Conservation (phyloP, 2,113 vertebrate species). For the Danio rerio region DNA sequence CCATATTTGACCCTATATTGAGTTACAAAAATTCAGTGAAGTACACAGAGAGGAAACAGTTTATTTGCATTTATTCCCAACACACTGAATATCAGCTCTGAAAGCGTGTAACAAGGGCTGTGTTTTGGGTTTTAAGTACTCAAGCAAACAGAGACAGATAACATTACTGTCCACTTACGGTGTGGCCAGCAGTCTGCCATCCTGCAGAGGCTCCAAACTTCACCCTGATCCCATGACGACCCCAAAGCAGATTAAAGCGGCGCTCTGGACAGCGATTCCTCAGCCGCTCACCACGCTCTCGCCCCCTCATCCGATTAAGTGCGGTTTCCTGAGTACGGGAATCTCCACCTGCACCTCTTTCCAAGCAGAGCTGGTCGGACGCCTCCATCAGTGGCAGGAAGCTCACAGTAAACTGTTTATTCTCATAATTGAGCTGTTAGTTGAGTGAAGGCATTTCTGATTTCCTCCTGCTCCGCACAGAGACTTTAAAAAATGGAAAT, state of each 20-base stretch:
- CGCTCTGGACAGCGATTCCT: too few relatives aligned
- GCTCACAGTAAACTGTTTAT: constrained; percentile 69
- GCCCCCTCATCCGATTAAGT: constrained; percentile 64
- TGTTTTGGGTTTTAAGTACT: constrained; percentile 29
- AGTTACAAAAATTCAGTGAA: too few relatives aligned
- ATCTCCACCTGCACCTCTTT: constrained; percentile 68
- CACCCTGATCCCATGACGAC: constrained; percentile 61
- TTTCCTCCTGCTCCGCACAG: constrained; percentile 17
- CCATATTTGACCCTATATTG: too few relatives aligned
- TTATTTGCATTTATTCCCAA: neutral
- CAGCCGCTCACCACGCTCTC: too few relatives aligned
- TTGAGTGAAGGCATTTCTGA: constrained; percentile 57
- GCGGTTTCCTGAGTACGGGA: constrained; percentile 73
- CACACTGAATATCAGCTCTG: neutral
- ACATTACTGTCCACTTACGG: constrained; percentile 62
- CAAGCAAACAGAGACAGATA: constrained; percentile 52
- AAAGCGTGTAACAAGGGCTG: constrained; percentile 15
- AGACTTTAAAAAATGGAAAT: too few relatives aligned
- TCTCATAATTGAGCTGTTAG: constrained; percentile 69
- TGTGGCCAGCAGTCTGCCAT: constrained; percentile 49
- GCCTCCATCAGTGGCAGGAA: constrained; percentile 72
- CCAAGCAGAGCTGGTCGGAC: constrained; percentile 63
- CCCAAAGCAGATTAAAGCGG: constrained; percentile 66
- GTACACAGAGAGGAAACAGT: too few relatives aligned
- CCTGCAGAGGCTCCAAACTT: constrained; percentile 53